phyloP scores from a whole-genome alignment of 2,113 vertebrate genomes.

The Excalfactoria chinensis region DNA sequence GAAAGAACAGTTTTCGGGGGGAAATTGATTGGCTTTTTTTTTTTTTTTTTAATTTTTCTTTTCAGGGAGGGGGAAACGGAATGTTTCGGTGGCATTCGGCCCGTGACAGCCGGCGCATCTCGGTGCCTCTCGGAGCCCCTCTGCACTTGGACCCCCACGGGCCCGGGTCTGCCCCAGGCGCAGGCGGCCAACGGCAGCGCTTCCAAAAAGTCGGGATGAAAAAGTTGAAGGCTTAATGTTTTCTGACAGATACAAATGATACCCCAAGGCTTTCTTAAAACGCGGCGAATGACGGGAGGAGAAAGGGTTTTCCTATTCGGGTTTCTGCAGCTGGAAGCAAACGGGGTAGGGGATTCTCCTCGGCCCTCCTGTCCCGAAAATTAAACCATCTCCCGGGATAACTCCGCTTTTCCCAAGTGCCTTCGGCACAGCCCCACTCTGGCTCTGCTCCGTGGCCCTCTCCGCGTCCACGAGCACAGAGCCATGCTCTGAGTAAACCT shows the following conservation, averaged over 20 bases:
- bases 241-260: constrained; percentile 75
- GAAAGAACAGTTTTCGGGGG: background rate
- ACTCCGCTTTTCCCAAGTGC: background rate
- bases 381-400: background rate
- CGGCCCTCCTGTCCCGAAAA: background rate
- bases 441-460: background rate
- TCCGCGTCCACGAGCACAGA: background rate
- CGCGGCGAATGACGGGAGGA: constrained; percentile 41
- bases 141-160: background rate
- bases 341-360: background rate
- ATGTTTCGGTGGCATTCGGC: background rate
- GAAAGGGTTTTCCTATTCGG: constrained; percentile 18
- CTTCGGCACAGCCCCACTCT: background rate
- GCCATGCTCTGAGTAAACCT: background rate
- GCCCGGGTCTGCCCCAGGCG: background rate
- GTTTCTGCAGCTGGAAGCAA: constrained; percentile 48
- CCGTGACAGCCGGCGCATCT: background rate
- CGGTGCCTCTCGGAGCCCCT: background rate
- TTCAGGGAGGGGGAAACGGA: accelerated
- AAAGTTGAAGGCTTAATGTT: constrained; percentile 65
- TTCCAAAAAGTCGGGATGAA: constrained; percentile 48
- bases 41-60: background rate
- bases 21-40: background rate
- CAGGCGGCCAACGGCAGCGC: background rate
- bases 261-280: constrained; percentile 70